Evolutionary conservation across 2,888 invertebrate genomes (phyloP).

Genomic region (Cyclophora albipunctata): DNA sequence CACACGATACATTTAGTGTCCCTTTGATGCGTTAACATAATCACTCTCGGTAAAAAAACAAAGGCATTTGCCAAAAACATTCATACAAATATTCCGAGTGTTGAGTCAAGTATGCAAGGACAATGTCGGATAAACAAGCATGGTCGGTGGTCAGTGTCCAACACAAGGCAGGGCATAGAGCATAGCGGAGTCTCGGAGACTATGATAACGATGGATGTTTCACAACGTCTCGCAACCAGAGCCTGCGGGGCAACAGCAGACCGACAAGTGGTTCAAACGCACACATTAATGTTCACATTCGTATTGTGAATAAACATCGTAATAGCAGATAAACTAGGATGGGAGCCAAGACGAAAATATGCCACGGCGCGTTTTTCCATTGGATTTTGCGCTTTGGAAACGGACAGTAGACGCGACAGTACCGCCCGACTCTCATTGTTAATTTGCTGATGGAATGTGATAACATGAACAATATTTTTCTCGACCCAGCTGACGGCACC

Average conservation of each 20-base stretch:
- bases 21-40: constrained; percentile 32
- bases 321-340: constrained; percentile 76
- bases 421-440: constrained; percentile 52
- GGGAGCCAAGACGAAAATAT: constrained; percentile 76
- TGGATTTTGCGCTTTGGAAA: constrained; percentile 71
- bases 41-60: constrained; percentile 31
- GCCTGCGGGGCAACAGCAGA: constrained; percentile 9
- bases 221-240: constrained; percentile 7
- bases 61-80: constrained; percentile 37
- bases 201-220: too few species aligned
- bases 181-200: too few species aligned
- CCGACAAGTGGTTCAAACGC: constrained; percentile 60
- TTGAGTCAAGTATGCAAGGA: constrained; percentile 33
- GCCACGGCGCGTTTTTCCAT: constrained; percentile 74
- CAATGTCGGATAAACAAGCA: constrained; percentile 30
- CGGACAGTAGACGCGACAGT: constrained; percentile 55
- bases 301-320: constrained; percentile 77
- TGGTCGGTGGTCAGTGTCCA: background rate
- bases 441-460: constrained; percentile 46
- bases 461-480: constrained; percentile 17
- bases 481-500: too few species aligned
- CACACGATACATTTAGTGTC: constrained; percentile 22
- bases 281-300: constrained; percentile 71
- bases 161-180: too few species aligned
- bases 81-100: constrained; percentile 31